Percentiles rank a stretch among this genome's conserved stretches.
Evolutionary conservation across 1,140 invertebrate species (phyloP).

Genomic region (Drosophila jambulina): DNA sequence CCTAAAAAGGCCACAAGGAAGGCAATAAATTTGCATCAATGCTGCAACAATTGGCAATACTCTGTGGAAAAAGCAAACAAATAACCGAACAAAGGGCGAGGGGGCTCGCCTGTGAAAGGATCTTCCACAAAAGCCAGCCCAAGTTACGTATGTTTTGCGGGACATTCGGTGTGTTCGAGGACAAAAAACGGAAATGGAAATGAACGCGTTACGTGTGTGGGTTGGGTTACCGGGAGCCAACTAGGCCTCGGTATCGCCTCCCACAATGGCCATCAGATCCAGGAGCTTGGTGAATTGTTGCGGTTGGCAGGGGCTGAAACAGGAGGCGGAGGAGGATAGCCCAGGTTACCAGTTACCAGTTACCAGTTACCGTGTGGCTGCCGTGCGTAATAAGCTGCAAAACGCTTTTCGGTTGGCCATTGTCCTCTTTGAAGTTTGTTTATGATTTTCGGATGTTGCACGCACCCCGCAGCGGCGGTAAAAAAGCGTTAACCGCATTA

Average conservation of each 20-base stretch:
- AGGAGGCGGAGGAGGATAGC: background rate
- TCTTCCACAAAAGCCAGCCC: constrained; percentile 15
- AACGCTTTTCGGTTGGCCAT: constrained; percentile 50
- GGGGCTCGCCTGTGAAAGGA: constrained; percentile 10
- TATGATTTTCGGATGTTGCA: constrained; percentile 84
- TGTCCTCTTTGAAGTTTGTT: constrained; percentile 82
- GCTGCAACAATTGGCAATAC: constrained; percentile 79
- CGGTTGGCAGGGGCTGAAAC: constrained; percentile 36
- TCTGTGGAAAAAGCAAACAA: constrained; percentile 70
- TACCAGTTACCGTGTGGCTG: constrained; percentile 28
- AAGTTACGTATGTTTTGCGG: constrained; percentile 28
- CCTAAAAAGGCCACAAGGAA: constrained; percentile 44
- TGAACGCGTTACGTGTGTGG: constrained; percentile 38
- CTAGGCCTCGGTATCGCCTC: constrained; percentile 19
- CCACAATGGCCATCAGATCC: constrained; percentile 35
- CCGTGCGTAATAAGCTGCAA: constrained; percentile 75
- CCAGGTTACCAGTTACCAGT: constrained; percentile 8
- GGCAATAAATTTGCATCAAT: constrained; percentile 79
- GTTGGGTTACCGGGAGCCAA: constrained; percentile 9
- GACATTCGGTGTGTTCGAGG: constrained; percentile 15
- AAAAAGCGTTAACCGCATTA: constrained; percentile 51
- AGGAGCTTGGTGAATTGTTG: constrained; percentile 66
- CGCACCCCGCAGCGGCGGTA: constrained; percentile 6
- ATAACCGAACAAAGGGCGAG: constrained; percentile 40
- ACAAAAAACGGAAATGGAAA: constrained; percentile 47